Conservation (phyloP, 2,113 vertebrate genomes). For the Cranoglanis bouderius region DNA sequence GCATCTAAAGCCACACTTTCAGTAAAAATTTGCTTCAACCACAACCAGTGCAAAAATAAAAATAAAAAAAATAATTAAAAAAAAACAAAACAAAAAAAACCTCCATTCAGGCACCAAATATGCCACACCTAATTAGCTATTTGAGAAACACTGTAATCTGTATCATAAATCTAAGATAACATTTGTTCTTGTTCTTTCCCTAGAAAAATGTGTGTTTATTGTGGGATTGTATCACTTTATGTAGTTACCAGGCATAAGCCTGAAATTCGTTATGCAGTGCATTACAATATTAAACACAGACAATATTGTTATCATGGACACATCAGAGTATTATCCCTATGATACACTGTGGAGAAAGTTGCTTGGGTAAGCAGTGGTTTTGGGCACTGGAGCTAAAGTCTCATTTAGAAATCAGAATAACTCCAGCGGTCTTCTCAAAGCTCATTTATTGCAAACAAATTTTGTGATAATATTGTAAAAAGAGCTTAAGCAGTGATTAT, state of each 20-base stretch:
- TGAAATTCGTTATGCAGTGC: neutral
- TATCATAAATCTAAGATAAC: neutral
- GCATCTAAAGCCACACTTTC: neutral
- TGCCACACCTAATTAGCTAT: neutral
- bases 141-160: neutral
- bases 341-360: neutral
- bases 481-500: neutral
- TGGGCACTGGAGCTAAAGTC: neutral
- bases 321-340: neutral
- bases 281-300: slow-evolving; percentile 2
- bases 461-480: slow-evolving; percentile 1
- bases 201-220: neutral
- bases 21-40: neutral
- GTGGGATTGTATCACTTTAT: neutral
- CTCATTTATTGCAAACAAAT: neutral
- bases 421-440: neutral
- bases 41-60: neutral
- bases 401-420: neutral
- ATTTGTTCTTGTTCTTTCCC: neutral
- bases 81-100: too few species aligned
- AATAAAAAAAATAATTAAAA: neutral
- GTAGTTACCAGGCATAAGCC: neutral
- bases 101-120: neutral
- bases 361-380: neutral
- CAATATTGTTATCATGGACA: neutral